Percentiles rank a stretch among this genome's conserved stretches.
These are phyloP conservation scores for Ichneumoninae sp. DNA, from an alignment of 2,888 invertebrate genomes.

Conservation along the genomic window DNA sequence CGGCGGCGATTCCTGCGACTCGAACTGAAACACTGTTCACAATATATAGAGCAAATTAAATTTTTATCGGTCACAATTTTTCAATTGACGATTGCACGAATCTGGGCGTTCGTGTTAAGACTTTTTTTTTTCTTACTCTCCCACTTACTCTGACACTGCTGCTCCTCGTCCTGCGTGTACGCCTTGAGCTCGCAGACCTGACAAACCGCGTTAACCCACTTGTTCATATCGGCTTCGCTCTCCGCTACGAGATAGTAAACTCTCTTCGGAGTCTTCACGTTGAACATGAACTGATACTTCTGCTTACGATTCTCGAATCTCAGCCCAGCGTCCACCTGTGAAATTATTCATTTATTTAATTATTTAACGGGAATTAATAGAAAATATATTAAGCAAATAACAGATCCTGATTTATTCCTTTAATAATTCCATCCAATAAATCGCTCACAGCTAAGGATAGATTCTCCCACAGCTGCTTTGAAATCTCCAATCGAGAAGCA, in stretches of 20 bases:
- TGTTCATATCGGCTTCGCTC: slow-evolving; percentile 95
- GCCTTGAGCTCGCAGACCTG: slow-evolving; percentile 95
- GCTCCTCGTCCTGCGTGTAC: slow-evolving; percentile 87
- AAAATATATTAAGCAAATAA: slow-evolving; percentile 4
- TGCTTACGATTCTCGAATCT: slow-evolving; percentile 93
- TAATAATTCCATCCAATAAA: too few species aligned
- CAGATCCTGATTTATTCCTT: background rate
- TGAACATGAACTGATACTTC: slow-evolving; percentile 94
- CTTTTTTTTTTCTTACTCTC: background rate
- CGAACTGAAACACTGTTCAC: slow-evolving; percentile 80
- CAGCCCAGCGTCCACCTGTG: slow-evolving; percentile 93
- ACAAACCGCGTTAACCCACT: slow-evolving; percentile 98
- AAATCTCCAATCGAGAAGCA: too few species aligned
- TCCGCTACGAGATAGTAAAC: slow-evolving; percentile 97
- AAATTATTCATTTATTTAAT: background rate
- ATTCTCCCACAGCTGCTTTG: too few species aligned
- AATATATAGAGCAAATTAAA: slow-evolving; percentile 22
- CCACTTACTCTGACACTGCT: slow-evolving; percentile 82
- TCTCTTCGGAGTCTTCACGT: slow-evolving; percentile 94
- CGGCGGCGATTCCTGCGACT: slow-evolving; percentile 87
- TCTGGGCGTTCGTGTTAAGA: background rate
- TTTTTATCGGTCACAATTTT: background rate
- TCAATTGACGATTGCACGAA: background rate
- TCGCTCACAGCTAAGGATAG: too few species aligned
- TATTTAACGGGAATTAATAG: background rate